phyloP scores from a whole-genome alignment of 1,140 invertebrate species.

The Drosophila repleta region DNA sequence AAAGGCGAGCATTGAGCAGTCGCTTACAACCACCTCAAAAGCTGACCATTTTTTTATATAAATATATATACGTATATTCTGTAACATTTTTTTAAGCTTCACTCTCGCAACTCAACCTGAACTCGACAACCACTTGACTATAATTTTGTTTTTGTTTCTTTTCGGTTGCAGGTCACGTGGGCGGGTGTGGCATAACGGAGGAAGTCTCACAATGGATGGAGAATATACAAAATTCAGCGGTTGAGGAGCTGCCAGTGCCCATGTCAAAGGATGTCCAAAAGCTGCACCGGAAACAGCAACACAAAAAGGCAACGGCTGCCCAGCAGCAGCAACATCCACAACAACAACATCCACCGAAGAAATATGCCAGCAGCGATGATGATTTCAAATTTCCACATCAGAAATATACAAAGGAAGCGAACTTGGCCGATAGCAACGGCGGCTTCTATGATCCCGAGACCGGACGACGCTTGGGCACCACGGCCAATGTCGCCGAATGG shows the following conservation, averaged over 20 bases:
- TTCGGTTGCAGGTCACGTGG: slow-evolving; percentile 88
- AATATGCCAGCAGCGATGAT: slow-evolving; percentile 70
- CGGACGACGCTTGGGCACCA: slow-evolving; percentile 64
- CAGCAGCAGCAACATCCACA: slow-evolving; percentile 51
- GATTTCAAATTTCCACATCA: slow-evolving; percentile 83
- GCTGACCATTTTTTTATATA: too few relatives aligned
- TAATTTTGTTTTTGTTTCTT: slow-evolving; percentile 25
- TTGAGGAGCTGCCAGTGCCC: slow-evolving; percentile 83
- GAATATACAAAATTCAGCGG: slow-evolving; percentile 93
- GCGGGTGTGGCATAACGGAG: slow-evolving; percentile 94
- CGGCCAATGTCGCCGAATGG: slow-evolving; percentile 70
- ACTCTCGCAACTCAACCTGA: slow-evolving; percentile 25
- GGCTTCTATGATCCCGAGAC: slow-evolving; percentile 77
- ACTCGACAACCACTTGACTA: slow-evolving; percentile 31
- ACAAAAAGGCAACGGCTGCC: slow-evolving; percentile 60
- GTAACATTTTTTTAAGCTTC: slow-evolving; percentile 25
- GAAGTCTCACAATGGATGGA: slow-evolving; percentile 96
- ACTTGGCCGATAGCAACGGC: slow-evolving; percentile 72
- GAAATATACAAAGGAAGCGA: slow-evolving; percentile 84
- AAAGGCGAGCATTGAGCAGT: too few relatives aligned
- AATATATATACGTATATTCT: too few relatives aligned
- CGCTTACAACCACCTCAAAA: too few relatives aligned
- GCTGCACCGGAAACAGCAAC: slow-evolving; percentile 75
- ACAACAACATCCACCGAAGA: slow-evolving; percentile 83
- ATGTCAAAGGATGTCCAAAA: slow-evolving; percentile 82